These are phyloP conservation scores for Paracyclopina nana DNA, from an alignment of 1,140 invertebrate species.

Conservation along the genomic window DNA sequence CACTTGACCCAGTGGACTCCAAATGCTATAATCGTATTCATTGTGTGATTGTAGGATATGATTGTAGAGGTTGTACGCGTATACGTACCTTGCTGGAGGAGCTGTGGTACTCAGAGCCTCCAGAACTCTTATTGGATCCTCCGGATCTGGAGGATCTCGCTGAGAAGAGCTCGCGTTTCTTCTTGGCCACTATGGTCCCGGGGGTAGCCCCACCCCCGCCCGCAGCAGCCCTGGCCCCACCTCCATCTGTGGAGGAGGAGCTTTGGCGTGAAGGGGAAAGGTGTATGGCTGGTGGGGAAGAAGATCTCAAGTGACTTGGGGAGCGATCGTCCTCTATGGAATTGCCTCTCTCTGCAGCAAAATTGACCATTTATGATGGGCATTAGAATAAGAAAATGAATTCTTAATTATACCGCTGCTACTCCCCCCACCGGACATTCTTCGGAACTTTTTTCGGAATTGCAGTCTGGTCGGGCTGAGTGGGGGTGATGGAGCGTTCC, in stretches of 20 bases:
- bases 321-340: slow-evolving; percentile 10
- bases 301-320: not conserved
- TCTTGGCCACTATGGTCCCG: slow-evolving; percentile 2
- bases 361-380: no score
- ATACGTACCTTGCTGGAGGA: not conserved
- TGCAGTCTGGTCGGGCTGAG: slow-evolving; percentile 1
- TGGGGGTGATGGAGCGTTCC: not conserved
- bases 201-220: not conserved
- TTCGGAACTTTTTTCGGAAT: slow-evolving; percentile 10
- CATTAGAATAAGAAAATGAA: not conserved
- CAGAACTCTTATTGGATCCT: slow-evolving; percentile 10
- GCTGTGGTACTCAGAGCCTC: slow-evolving; percentile 1
- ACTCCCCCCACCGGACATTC: slow-evolving; percentile 6
- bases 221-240: not conserved
- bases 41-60: no score
- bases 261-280: slow-evolving; percentile 3
- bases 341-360: slow-evolving; percentile 9
- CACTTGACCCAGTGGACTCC: not conserved
- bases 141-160: slow-evolving; percentile 6
- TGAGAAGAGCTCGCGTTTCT: slow-evolving; percentile 12
- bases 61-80: no score
- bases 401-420: slow-evolving; percentile 6
- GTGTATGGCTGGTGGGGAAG: not conserved
- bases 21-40: not conserved
- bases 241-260: slow-evolving; percentile 4